A percentile compares a stretch with the other conserved stretches of the same genome.
Evolutionary conservation across 2,113 vertebrate species (phyloP).

Genomic region (Stercorarius parasiticus): DNA sequence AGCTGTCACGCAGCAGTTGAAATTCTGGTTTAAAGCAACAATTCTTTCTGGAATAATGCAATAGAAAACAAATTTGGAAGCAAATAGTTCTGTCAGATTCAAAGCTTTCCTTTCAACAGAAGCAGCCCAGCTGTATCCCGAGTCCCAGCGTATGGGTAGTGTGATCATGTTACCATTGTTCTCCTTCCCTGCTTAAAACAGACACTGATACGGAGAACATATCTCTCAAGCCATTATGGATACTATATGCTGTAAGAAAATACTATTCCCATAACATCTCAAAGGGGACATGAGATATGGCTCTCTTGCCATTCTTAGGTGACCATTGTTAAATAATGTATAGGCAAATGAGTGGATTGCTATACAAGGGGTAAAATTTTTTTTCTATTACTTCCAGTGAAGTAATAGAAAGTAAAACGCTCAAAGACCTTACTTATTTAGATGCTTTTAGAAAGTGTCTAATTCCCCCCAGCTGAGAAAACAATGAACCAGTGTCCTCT

Average conservation of each 20-base stretch:
- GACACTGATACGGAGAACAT: slow-evolving; percentile 59
- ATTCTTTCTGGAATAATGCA: not conserved
- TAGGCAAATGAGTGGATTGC: slow-evolving; percentile 25
- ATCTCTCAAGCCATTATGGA: slow-evolving; percentile 65
- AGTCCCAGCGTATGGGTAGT: not conserved
- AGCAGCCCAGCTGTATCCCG: slow-evolving; percentile 40
- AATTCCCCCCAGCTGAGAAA: not conserved
- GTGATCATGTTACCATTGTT: slow-evolving; percentile 24
- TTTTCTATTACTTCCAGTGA: slow-evolving; percentile 57
- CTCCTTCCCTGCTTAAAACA: slow-evolving; percentile 23
- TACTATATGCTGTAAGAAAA: slow-evolving; percentile 62
- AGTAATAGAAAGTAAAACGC: no score
- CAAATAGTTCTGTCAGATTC: not conserved
- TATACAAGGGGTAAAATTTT: not conserved
- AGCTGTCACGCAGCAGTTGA: not conserved
- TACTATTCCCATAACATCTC: slow-evolving; percentile 59
- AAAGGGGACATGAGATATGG: slow-evolving; percentile 19
- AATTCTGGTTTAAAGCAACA: not conserved
- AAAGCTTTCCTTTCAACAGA: slow-evolving; percentile 12
- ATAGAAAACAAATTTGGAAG: not conserved
- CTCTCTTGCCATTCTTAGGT: slow-evolving; percentile 67
- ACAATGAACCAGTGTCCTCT: not conserved
- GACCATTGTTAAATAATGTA: slow-evolving; percentile 73
- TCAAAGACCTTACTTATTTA: not conserved
- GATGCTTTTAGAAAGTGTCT: slow-evolving; percentile 25